Evolutionary conservation across 2,797 vertebrate genomes (phyloP), one percentile per base, ranked within the genome.

Genomic region (Argentina silus): DNA sequence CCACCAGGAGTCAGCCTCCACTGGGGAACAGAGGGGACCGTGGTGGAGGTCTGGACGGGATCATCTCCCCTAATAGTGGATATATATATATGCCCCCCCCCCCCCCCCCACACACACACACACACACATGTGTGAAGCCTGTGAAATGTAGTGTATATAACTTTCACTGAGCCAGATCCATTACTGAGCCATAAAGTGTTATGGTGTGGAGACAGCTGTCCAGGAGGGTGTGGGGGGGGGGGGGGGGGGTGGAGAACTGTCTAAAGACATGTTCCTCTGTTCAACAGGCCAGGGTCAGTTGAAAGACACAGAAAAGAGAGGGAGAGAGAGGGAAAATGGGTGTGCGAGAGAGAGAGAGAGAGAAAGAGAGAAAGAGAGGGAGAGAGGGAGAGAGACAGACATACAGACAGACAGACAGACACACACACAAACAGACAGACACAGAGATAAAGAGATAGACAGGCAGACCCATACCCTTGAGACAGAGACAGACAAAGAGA

Each of bases 181-280:
- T 72, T 64, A 69, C 59, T 57, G 68, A 69, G 73, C 65, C 60
- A 73, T 81, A 82, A 88, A 90, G 85, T 83, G 85, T 86, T 92
- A 90, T 83, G 87, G 82, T 83, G 67, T 73, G 77, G 80, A 88
- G 89, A 88, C 91, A 94, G 91, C 90, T 93, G 92, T 86, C 83
- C 83, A 80, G 59, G 23, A 6, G 57, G 21, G 50, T 11, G 51
- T 66, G 69, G 69, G 56, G 27, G 73, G 65, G 23, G 53, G 74
- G 77, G 75, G 53, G 68, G 76, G 60, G 21, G 66, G 73, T 57
- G 9, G 57, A 65, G 69, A 77, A 73, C 23, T 2, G 8, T n/a
- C 65, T 81, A 73, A 75, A 78, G 79, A 9, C 7, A 1, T 78
- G 79, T 69, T 11, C 6, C 48, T 27, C 75, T 83, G 71, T 81